Evolutionary conservation across 2,113 vertebrate genomes (phyloP).

Genomic region (Osmerus eperlanus): DNA sequence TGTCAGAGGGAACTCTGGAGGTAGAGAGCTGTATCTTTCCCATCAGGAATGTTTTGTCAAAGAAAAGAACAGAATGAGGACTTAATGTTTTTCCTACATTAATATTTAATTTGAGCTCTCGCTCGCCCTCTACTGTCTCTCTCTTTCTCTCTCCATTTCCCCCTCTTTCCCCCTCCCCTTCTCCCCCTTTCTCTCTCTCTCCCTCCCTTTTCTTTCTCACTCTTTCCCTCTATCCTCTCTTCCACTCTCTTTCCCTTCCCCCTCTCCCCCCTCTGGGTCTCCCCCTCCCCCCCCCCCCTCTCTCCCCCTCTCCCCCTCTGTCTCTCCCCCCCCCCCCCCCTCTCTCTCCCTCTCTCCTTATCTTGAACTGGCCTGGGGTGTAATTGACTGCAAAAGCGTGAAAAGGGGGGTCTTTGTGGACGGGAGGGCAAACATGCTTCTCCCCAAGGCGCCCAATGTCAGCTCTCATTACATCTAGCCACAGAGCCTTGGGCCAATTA

Average conservation of each 20-base stretch:
- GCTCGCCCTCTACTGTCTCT: background rate
- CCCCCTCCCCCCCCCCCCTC: background rate
- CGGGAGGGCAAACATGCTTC: background rate
- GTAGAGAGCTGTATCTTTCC: too few relatives aligned
- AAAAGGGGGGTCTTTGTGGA: background rate
- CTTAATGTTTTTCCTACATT: too few relatives aligned
- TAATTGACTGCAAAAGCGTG: background rate
- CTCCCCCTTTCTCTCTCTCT: background rate
- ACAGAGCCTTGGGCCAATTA: background rate
- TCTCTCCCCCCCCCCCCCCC: too few relatives aligned
- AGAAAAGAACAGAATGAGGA: too few relatives aligned
- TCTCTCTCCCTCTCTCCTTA: constrained; percentile 1
- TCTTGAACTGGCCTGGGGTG: background rate
- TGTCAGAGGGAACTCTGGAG: too few relatives aligned
- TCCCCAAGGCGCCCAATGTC: background rate
- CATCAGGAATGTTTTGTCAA: too few relatives aligned
- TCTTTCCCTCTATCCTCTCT: background rate
- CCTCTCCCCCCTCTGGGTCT: background rate
- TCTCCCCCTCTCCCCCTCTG: too few relatives aligned
- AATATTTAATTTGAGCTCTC: background rate
- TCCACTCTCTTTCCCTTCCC: background rate
- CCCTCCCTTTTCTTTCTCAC: background rate
- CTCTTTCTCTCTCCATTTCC: background rate
- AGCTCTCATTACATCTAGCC: background rate
- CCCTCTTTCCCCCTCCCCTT: background rate